Percentiles rank a stretch among this genome's conserved stretches.
phyloP scores from a whole-genome alignment of 2,113 vertebrate species.

The Sylvilagus bachmani region DNA sequence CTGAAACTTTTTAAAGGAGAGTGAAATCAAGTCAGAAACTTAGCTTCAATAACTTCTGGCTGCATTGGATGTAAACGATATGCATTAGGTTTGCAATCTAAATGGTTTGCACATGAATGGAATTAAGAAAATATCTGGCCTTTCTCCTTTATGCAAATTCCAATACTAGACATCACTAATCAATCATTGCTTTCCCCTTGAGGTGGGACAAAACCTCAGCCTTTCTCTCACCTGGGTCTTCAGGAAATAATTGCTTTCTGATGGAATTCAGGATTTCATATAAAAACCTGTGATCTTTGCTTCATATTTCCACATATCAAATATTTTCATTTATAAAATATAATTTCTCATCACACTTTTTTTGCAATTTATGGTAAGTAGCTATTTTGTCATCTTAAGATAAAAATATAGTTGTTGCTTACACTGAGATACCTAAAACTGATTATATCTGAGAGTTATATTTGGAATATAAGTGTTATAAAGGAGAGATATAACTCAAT shows the following conservation, averaged over 20 bases:
- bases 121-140: background rate
- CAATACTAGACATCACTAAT: background rate
- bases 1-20: conserved; percentile 47
- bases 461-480: background rate
- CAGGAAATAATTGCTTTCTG: conserved; percentile 10
- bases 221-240: background rate
- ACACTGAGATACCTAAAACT: background rate
- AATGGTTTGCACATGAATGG: background rate
- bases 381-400: background rate
- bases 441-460: background rate
- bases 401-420: conserved; percentile 23
- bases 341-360: conserved; percentile 19
- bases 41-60: background rate
- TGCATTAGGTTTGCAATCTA: background rate
- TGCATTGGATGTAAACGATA: background rate
- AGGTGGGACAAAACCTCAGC: background rate
- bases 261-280: background rate
- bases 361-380: conserved; percentile 38
- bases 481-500: background rate
- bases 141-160: background rate
- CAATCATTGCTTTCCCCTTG: conserved; percentile 20
- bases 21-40: background rate
- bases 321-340: conserved; percentile 6
- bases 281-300: background rate
- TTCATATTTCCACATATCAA: background rate